Conservation (phyloP, 2,797 vertebrate species). For the Pterois miles region DNA sequence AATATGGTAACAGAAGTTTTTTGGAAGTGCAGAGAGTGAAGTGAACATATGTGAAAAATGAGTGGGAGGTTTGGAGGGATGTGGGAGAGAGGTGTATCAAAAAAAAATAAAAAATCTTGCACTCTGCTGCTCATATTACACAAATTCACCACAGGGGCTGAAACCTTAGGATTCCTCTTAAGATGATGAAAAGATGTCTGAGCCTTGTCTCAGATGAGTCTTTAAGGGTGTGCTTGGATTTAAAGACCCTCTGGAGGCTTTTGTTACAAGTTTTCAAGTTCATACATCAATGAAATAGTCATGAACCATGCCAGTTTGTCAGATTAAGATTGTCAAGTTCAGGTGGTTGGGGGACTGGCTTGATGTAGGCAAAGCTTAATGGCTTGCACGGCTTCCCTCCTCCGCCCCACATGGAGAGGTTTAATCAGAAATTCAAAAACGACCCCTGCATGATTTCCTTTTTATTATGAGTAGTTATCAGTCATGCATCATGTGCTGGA, state of each 20-base stretch:
- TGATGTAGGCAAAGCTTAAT: constrained; percentile 54
- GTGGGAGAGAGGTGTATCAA: constrained; percentile 20
- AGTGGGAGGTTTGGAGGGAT: constrained; percentile 31
- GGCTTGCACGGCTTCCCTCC: constrained; percentile 18
- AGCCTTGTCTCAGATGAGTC: constrained; percentile 52
- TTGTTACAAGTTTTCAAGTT: constrained; percentile 63
- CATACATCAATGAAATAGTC: constrained; percentile 60
- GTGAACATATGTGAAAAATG: constrained; percentile 20
- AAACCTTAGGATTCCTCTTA: constrained; percentile 59
- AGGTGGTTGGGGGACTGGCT: constrained; percentile 34
- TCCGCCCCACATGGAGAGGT: constrained; percentile 35
- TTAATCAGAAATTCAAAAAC: constrained; percentile 44
- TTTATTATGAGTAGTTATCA: constrained; percentile 40
- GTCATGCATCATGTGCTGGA: constrained; percentile 5
- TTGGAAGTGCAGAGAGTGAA: constrained; percentile 3
- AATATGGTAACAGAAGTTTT: neutral
- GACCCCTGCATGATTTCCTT: constrained; percentile 26
- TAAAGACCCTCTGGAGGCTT: constrained; percentile 59
- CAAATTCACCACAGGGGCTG: constrained; percentile 53
- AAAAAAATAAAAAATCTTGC: constrained; percentile 1
- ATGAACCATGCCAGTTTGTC: constrained; percentile 53
- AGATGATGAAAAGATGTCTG: constrained; percentile 65
- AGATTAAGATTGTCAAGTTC: constrained; percentile 57
- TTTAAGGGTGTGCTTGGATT: constrained; percentile 53
- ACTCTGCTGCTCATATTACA: constrained; percentile 48